phyloP scores from a whole-genome alignment of 1,140 invertebrate species.

The Hylaeus volcanicus region DNA sequence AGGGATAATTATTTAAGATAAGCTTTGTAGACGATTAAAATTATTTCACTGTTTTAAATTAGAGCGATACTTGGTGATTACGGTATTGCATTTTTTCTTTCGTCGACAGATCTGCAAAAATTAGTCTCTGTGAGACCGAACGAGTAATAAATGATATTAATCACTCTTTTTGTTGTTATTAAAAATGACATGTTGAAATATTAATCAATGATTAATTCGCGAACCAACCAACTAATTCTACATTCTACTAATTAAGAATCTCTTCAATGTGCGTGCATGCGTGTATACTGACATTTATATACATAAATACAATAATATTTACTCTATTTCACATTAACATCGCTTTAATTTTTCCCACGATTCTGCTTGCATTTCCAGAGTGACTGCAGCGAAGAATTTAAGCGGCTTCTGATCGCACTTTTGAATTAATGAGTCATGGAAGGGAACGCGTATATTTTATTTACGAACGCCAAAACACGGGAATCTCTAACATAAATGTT shows the following conservation, averaged over 20 bases:
- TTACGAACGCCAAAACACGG: not conserved
- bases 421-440: conserved; percentile 73
- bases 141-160: not conserved
- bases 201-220: not conserved
- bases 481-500: conserved; percentile 47
- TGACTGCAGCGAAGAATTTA: conserved; percentile 83
- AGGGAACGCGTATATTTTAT: conserved; percentile 10
- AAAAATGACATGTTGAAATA: not conserved
- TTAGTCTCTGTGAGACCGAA: conserved; percentile 7
- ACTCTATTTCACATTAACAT: conserved; percentile 22
- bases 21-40: conserved; percentile 16
- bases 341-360: conserved; percentile 54
- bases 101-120: not conserved
- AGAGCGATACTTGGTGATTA: conserved; percentile 33
- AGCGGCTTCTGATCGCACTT: conserved; percentile 81
- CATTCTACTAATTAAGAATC: conserved; percentile 38
- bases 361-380: conserved; percentile 77
- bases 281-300: not conserved
- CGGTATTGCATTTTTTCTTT: conserved; percentile 5
- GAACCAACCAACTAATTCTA: conserved; percentile 26
- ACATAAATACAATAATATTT: conserved; percentile 42
- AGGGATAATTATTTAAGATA: conserved; percentile 31
- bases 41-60: conserved; percentile 30
- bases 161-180: not conserved
- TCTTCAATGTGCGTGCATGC: conserved; percentile 33